Evolutionary conservation across 2,888 invertebrate genomes (phyloP).

Genomic region (Eulithis testata): DNA sequence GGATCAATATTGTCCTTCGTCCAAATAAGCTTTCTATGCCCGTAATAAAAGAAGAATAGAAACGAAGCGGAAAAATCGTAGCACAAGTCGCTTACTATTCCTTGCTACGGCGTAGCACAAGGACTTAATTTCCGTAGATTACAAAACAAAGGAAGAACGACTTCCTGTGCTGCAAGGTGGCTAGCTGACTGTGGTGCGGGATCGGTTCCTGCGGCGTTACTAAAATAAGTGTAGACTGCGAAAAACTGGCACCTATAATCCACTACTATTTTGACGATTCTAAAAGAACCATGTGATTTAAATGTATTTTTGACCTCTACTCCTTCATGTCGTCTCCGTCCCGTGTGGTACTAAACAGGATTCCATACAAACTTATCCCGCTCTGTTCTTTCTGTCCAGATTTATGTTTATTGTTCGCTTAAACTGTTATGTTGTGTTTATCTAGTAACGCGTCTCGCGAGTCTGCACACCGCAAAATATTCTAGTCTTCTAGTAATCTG

Average conservation of each 20-base stretch:
- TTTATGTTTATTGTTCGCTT: constrained; percentile 56
- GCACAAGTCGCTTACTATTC: neutral
- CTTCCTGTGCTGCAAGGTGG: too few species aligned
- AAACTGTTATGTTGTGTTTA: constrained; percentile 47
- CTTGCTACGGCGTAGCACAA: constrained; percentile 5
- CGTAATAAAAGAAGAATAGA: too few species aligned
- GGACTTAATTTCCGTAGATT: neutral
- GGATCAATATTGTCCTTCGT: neutral
- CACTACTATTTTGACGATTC: too few species aligned
- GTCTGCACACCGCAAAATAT: constrained; percentile 9
- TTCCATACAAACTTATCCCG: constrained; percentile 24
- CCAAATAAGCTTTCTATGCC: too few species aligned
- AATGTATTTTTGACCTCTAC: neutral
- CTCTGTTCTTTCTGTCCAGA: constrained; percentile 37
- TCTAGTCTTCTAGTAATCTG: constrained; percentile 16
- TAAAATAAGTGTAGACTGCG: too few species aligned
- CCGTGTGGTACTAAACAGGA: constrained; percentile 6
- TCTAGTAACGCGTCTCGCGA: constrained; percentile 40
- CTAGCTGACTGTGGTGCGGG: too few species aligned
- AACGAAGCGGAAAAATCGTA: too few species aligned
- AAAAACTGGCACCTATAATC: too few species aligned
- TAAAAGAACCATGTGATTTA: too few species aligned
- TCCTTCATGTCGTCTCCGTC: constrained; percentile 4
- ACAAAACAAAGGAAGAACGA: too few species aligned
- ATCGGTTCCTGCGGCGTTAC: too few species aligned